Evolutionary conservation across 2,113 vertebrate species (phyloP).

Genomic region (Phalacrocorax brasilianus): DNA sequence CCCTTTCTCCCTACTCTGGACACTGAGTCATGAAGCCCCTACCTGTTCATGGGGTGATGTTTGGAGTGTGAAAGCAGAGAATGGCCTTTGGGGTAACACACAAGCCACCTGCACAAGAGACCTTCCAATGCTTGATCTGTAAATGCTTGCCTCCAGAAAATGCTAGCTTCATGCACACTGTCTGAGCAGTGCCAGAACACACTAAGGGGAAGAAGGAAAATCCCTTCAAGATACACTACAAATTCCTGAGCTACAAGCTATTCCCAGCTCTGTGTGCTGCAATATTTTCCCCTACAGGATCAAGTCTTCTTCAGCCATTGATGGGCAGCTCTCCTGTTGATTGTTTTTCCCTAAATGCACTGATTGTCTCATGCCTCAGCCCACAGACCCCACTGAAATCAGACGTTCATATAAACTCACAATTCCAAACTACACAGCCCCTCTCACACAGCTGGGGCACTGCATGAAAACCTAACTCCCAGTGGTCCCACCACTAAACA

Average conservation of each 20-base stretch:
- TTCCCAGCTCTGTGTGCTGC: neutral
- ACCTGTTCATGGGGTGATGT: neutral
- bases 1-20: neutral
- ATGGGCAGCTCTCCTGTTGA: neutral
- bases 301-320: neutral
- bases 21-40: fast-evolving
- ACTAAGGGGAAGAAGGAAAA: neutral
- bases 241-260: neutral
- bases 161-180: neutral
- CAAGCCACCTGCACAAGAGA: neutral
- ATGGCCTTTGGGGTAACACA: neutral
- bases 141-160: neutral
- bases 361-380: neutral
- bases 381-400: neutral
- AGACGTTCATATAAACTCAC: neutral
- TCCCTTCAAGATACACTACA: neutral
- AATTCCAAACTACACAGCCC: neutral
- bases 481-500: neutral
- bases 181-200: neutral
- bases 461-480: neutral
- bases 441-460: neutral
- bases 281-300: neutral
- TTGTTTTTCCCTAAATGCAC: neutral
- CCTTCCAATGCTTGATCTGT: neutral
- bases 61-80: neutral